Evolutionary conservation across 1,140 invertebrate species (phyloP), one percentile per base, ranked within the genome.

Genomic region (Coboldia fuscipes): DNA sequence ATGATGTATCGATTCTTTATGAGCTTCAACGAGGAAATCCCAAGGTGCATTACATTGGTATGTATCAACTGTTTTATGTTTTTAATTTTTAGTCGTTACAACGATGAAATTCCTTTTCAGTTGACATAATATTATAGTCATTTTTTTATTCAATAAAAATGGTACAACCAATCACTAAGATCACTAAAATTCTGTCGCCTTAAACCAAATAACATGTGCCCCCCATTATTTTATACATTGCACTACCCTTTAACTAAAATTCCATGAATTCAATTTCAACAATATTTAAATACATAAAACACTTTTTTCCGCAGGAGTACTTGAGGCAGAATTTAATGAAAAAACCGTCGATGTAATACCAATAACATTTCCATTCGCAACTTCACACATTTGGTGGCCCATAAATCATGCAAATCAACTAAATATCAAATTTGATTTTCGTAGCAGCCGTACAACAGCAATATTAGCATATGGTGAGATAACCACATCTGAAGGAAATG

Each of bases 321-420:
- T 83, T 30, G 70, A 74, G 39, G 76, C 82, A 0, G 75, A 85
- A 51, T 84, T 81, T 45, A 72, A 74, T 40, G 82, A 86, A 48
- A 68, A 70, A 27, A 72, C 83, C 51, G 79, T 88, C 8, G 72
- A 81, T 45, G 75, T 83, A 17, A 84, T 90, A 46, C 85, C 86
- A 8, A 77, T 92, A 38, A 89, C 86, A 17, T 89, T 88, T 63
- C 84, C 84, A 12, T 86, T 86, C 50, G 72, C 81, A 24, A 77
- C 75, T 27, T 82, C 81, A 35, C 79, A 85, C 51, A 80, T 88
- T 51, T 77, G 75, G 72, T 80, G 79, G 74, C 72, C 76, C 17
- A 69, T 72, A 44, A 68, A 72, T 48, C 66, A 65, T 35, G 72
- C 63, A 23, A 65, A 72, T 41, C 69, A 68, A 36, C 62, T 92